These are phyloP conservation scores for Oscheius sp. DNA, from an alignment of 2,888 invertebrate species.

Conservation along the genomic window DNA sequence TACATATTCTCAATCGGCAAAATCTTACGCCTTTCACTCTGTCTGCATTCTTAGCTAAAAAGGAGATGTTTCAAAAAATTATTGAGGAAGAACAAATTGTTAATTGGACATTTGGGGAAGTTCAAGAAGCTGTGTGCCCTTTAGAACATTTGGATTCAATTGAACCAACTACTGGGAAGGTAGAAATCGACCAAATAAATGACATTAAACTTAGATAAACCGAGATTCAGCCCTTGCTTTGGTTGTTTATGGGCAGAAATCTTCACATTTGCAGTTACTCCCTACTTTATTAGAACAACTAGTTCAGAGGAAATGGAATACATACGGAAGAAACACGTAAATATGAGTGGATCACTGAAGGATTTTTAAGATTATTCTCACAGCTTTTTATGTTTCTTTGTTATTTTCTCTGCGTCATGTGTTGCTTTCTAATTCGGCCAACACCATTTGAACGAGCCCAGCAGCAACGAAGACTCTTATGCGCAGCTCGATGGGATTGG, in stretches of 20 bases:
- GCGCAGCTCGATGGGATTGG: constrained; percentile 16
- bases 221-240: constrained; percentile 92
- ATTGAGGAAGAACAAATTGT: constrained; percentile 93
- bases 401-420: constrained; percentile 87
- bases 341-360: not conserved
- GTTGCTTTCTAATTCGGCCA: constrained; percentile 88
- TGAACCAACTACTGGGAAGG: constrained; percentile 82
- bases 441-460: constrained; percentile 71
- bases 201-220: constrained; percentile 77
- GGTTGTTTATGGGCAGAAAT: constrained; percentile 78
- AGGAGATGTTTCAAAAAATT: constrained; percentile 89
- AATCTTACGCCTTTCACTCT: constrained; percentile 90
- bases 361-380: too few relatives aligned
- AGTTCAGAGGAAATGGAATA: constrained; percentile 90
- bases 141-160: constrained; percentile 88
- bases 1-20: constrained; percentile 84
- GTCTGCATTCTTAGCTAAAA: constrained; percentile 70
- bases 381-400: constrained; percentile 87
- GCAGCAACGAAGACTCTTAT: not conserved
- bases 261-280: constrained; percentile 55
- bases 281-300: constrained; percentile 61
- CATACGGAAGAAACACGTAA: constrained; percentile 76
- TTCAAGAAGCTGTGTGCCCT: constrained; percentile 96
- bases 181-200: not conserved
- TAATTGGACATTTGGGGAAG: constrained; percentile 91